phyloP scores from a whole-genome alignment of 2,797 vertebrate genomes.

The Chromobotia macracanthus region DNA sequence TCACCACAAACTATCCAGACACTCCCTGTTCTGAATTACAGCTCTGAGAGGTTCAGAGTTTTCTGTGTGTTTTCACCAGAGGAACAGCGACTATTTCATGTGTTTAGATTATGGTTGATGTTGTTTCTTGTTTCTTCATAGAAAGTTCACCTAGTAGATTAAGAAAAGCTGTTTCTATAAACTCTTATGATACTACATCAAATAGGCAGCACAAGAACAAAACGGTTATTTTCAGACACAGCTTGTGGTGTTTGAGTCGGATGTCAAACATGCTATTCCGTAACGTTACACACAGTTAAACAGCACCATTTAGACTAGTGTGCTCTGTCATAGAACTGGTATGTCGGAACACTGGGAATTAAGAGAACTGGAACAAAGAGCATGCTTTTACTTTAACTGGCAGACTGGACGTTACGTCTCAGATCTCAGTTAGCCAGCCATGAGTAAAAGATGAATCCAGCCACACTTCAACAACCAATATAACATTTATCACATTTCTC shows the following conservation, averaged over 20 bases:
- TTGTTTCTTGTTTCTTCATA: no score
- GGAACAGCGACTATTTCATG: neutral
- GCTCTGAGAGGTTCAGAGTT: neutral
- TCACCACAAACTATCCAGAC: constrained; percentile 41
- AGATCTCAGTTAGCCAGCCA: constrained; percentile 42
- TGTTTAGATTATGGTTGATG: no score
- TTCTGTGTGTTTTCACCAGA: neutral
- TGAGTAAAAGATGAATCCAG: constrained; percentile 41
- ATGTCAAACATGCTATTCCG: constrained; percentile 36
- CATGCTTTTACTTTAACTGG: constrained; percentile 62
- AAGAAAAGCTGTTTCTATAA: constrained; percentile 19
- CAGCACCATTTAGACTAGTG: constrained; percentile 18
- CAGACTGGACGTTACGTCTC: constrained; percentile 58
- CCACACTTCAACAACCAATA: neutral
- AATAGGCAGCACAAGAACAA: constrained; percentile 8
- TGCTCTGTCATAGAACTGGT: constrained; percentile 7
- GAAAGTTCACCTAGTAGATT: constrained; percentile 3
- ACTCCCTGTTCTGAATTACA: constrained; percentile 32
- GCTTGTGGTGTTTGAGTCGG: constrained; percentile 1
- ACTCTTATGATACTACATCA: constrained; percentile 2
- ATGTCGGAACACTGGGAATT: neutral
- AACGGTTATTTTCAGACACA: constrained; percentile 18
- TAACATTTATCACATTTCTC: no score
- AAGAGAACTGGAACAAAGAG: constrained; percentile 30
- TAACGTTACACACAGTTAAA: constrained; percentile 44